These are phyloP conservation scores for Eulemur albifrons DNA, from an alignment of 2,797 vertebrate species.

Conservation along the genomic window DNA sequence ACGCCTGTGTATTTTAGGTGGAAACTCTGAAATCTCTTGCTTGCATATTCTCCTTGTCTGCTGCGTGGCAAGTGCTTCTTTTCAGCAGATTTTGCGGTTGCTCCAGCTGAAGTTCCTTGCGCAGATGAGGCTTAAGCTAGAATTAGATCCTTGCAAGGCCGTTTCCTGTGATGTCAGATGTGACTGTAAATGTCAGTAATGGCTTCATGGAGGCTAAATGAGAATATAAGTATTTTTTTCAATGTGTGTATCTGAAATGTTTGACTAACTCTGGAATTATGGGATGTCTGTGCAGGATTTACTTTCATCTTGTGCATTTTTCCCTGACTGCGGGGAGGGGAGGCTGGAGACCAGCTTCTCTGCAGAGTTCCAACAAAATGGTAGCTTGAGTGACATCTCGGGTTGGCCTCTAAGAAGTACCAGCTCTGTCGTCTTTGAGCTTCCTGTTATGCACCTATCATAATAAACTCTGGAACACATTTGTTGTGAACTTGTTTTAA, in stretches of 20 bases:
- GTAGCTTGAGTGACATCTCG: rapidly evolving
- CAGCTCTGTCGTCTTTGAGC: neutral
- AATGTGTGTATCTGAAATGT: neutral
- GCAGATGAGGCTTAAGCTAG: neutral
- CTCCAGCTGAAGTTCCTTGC: neutral
- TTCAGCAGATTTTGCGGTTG: neutral
- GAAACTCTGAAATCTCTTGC: neutral
- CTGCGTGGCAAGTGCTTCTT: neutral
- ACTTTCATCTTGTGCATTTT: neutral
- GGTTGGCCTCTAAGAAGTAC: neutral
- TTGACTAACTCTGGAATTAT: neutral
- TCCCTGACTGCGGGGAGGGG: neutral
- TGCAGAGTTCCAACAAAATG: neutral
- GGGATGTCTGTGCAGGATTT: neutral
- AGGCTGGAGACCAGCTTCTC: neutral
- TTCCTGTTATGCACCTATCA: constrained; percentile 2
- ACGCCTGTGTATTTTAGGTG: neutral
- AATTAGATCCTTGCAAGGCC: neutral
- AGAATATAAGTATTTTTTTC: constrained; percentile 15
- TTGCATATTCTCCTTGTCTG: neutral
- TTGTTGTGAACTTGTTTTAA: neutral
- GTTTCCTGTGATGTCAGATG: neutral
- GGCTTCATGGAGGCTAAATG: neutral
- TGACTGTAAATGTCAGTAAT: neutral
- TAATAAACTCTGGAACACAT: constrained; percentile 68